These are phyloP conservation scores for Ceuthmochares aereus DNA, from an alignment of 2,113 vertebrate species.

Conservation along the genomic window DNA sequence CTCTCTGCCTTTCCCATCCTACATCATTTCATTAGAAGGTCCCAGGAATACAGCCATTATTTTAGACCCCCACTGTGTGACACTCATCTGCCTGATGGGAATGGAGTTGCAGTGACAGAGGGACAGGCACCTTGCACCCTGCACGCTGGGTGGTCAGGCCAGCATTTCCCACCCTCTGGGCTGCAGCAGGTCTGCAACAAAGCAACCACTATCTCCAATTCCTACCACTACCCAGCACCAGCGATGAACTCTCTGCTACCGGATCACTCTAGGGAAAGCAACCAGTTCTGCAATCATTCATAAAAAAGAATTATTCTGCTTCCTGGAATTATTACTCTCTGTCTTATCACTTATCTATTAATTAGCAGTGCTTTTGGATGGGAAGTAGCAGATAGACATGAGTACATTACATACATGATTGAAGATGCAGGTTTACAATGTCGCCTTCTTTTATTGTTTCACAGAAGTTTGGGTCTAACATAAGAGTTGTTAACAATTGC, in stretches of 20 bases:
- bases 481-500: background rate
- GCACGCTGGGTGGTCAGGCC: background rate
- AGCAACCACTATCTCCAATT: background rate
- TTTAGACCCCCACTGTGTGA: background rate
- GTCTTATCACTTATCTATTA: conserved; percentile 33
- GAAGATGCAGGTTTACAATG: background rate
- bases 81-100: fast-evolving
- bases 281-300: background rate
- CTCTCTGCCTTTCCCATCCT: background rate
- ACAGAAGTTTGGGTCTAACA: background rate
- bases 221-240: background rate
- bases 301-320: conserved; percentile 23
- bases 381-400: conserved; percentile 13
- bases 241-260: background rate
- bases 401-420: background rate
- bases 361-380: conserved; percentile 18
- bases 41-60: background rate
- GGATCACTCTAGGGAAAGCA: background rate
- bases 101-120: background rate
- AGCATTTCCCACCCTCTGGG: background rate
- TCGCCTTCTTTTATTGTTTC: conserved; percentile 15
- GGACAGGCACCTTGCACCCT: background rate
- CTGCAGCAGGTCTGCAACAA: background rate
- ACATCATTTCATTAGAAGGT: background rate
- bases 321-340: conserved; percentile 50